A percentile compares a stretch with the other conserved stretches of the same genome.
Conservation (phyloP, 1,140 invertebrate species). For the Cotesia vestalis region DNA sequence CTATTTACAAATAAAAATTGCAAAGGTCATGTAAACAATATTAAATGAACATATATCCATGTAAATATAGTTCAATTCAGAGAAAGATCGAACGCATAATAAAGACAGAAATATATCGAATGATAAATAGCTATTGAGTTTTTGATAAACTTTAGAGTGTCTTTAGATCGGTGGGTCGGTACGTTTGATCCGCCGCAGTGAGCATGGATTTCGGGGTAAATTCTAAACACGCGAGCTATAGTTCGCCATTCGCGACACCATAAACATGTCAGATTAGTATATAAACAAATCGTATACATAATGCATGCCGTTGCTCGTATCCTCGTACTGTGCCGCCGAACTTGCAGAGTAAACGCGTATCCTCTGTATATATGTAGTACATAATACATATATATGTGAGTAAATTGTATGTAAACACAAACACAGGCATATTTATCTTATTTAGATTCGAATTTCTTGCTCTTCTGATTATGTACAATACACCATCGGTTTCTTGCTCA, state of each 20-base stretch:
- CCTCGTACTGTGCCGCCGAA: conserved; percentile 29
- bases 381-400: background rate
- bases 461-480: background rate
- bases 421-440: background rate
- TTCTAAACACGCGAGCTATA: conserved; percentile 37
- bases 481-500: too few species aligned
- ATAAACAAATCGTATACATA: conserved; percentile 40
- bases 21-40: too few species aligned
- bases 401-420: background rate
- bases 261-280: conserved; percentile 42
- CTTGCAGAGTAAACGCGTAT: conserved; percentile 31
- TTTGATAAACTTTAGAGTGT: conserved; percentile 15
- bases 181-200: conserved; percentile 2
- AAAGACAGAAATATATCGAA: background rate
- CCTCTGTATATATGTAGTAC: conserved; percentile 3
- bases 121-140: background rate
- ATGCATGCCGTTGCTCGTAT: conserved; percentile 30
- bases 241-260: conserved; percentile 34
- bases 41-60: too few species aligned
- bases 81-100: background rate
- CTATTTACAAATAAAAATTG: too few species aligned
- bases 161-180: background rate
- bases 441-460: conserved; percentile 1
- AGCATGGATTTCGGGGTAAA: background rate
- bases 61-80: too few species aligned